Evolutionary conservation across 2,888 invertebrate genomes (phyloP), one percentile per base, ranked within the genome.

Genomic region (Nomada fabriciana): DNA sequence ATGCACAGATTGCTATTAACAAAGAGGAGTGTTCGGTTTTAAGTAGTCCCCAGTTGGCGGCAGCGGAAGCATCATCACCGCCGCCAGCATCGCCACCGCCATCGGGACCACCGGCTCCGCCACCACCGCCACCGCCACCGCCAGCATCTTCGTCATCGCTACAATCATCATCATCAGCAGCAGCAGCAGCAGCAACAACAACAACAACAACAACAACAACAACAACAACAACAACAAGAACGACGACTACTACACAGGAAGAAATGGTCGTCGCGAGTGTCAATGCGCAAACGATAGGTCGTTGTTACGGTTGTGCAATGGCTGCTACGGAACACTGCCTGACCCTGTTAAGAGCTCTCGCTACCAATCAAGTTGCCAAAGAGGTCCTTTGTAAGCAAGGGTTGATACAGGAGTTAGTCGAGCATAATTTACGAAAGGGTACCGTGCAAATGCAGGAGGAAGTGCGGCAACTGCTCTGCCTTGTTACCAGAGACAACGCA

Each of bases 321-420:
- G 97, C 99, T 2, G 98, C 98, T 57, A 98, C 98, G 0, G 98
- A 98, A 93, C 98, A 98, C 93, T 99, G 99, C 93, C 95, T 99
- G 47, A 98, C 98, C 0, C 94, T 99, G 61, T 94, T 99, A 68
- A 96, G 98, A 57, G 98, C 98, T 50, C 95, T 99, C 88, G 98
- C 98, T 7, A 97, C 97, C 9, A 97, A 97, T 90, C 95, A 96
- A 1, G 96, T 96, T 4, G 97, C 97, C 42, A 96, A 98, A 77
- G 95, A 96, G 80, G 95, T 96, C 0, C 94, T 98, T 2, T 98
- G 98, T 90, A 96, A 96, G 65, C 97, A 97, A 94, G 98, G 98
- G 0, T 95, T 99, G 43, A 97, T 99, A 25, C 97, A 97, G 89
- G 98, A 98, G 92, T 94, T 98, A 25, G 97, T 98, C 20, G 97